Conservation (phyloP, 2,113 vertebrate species). For the Thunnus maccoyii region DNA sequence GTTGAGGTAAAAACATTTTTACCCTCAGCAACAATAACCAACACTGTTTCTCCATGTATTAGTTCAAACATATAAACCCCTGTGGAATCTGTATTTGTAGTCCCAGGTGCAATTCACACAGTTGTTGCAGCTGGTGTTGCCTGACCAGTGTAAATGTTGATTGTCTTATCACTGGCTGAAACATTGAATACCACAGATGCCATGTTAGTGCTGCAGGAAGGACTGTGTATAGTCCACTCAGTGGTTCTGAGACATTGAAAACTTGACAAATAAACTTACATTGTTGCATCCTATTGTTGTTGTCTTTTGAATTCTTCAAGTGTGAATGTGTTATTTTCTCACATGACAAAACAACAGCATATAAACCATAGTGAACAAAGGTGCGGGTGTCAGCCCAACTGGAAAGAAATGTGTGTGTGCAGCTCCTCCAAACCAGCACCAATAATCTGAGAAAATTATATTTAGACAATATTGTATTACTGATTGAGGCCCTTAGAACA, state of each 20-base stretch:
- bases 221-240: not conserved
- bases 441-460: no score
- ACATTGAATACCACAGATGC: not conserved
- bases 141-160: no score
- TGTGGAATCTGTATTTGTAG: no score
- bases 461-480: no score
- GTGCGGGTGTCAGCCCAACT: no score
- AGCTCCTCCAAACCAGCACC: no score
- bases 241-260: conserved; percentile 13
- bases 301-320: not conserved
- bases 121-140: no score
- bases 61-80: not conserved
- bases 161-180: no score
- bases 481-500: no score
- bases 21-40: not conserved
- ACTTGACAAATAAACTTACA: conserved; percentile 49
- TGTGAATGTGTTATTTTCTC: not conserved
- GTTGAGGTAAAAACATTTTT: not conserved
- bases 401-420: no score
- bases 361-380: no score
- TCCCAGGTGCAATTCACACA: no score
- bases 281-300: conserved; percentile 48
- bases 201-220: not conserved
- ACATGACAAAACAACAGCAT: not conserved
- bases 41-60: not conserved